phyloP scores from a whole-genome alignment of 2,888 invertebrate genomes.

The Andricus curvator region DNA sequence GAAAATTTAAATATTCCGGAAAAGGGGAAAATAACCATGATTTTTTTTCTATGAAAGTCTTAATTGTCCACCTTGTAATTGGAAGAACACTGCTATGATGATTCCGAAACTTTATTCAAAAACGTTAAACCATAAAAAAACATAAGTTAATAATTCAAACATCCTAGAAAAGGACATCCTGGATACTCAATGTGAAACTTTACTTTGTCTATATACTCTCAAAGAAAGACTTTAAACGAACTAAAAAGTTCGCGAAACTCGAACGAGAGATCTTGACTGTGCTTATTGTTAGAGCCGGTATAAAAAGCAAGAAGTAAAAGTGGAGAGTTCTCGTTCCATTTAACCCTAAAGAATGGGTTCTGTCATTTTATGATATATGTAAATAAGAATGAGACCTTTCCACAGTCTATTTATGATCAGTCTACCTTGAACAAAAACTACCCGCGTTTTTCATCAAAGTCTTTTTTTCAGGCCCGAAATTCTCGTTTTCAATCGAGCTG shows the following conservation, averaged over 20 bases:
- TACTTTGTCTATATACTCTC: slow-evolving; percentile 24
- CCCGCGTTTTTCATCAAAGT: not conserved
- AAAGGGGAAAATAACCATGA: too few species aligned
- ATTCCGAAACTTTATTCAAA: not conserved
- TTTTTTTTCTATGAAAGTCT: too few species aligned
- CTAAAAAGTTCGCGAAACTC: slow-evolving; percentile 38
- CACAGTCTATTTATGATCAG: slow-evolving; percentile 18
- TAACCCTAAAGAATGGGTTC: slow-evolving; percentile 33
- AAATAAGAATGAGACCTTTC: slow-evolving; percentile 24
- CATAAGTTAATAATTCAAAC: not conserved
- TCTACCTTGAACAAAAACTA: slow-evolving; percentile 1
- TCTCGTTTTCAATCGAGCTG: not conserved
- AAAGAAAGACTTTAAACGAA: slow-evolving; percentile 21
- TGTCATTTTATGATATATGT: slow-evolving; percentile 37
- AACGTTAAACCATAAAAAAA: not conserved
- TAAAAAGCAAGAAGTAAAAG: slow-evolving; percentile 50
- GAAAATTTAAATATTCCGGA: too few species aligned
- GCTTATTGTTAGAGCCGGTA: slow-evolving; percentile 35
- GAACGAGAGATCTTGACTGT: slow-evolving; percentile 27
- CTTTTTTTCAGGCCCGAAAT: not conserved
- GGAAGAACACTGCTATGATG: not conserved
- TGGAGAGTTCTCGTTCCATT: slow-evolving; percentile 39
- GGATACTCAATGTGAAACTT: slow-evolving; percentile 23
- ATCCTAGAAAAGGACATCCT: slow-evolving; percentile 23
- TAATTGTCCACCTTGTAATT: too few species aligned